A percentile compares a stretch with the other conserved stretches of the same genome.
phyloP scores from a whole-genome alignment of 1,140 invertebrate species.

The Drosophila sproati region DNA sequence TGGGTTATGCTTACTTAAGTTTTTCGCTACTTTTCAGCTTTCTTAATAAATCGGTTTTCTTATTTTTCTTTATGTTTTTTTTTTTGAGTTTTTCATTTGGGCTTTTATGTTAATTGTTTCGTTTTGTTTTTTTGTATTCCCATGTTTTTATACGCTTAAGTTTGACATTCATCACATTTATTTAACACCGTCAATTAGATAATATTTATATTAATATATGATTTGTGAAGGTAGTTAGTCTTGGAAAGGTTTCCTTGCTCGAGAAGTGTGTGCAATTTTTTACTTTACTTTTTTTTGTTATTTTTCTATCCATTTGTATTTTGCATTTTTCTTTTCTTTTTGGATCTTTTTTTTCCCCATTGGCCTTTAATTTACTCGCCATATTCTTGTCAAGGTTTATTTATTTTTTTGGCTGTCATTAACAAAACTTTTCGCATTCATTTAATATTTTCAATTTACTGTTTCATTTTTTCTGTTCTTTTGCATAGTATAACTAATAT shows the following conservation, averaged over 20 bases:
- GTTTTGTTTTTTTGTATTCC: conserved; percentile 21
- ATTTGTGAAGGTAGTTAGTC: conserved; percentile 82
- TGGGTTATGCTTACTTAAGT: conserved; percentile 75
- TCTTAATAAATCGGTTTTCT: conserved; percentile 51
- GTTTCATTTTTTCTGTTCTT: conserved; percentile 26
- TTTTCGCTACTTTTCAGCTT: conserved; percentile 74
- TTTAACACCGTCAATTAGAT: conserved; percentile 81
- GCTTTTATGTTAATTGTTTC: not conserved
- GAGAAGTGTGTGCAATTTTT: conserved; percentile 70
- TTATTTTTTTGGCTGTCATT: conserved; percentile 59
- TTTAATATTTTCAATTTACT: conserved; percentile 33
- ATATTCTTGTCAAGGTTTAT: conserved; percentile 19
- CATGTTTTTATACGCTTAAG: conserved; percentile 67
- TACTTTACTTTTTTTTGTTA: conserved; percentile 7
- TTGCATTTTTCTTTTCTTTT: conserved; percentile 29
- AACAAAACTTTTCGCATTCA: conserved; percentile 37
- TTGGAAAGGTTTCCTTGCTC: conserved; percentile 77
- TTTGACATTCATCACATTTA: conserved; percentile 82
- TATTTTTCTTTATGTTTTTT: conserved; percentile 22
- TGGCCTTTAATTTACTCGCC: not conserved
- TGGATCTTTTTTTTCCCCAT: conserved; percentile 35
- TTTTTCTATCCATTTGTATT: conserved; percentile 1
- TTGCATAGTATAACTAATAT: conserved; percentile 44
- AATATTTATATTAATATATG: conserved; percentile 67
- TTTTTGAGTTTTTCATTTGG: conserved; percentile 14